Conservation (phyloP, 2,113 vertebrate genomes). For the Trematocara nigrifrons region DNA sequence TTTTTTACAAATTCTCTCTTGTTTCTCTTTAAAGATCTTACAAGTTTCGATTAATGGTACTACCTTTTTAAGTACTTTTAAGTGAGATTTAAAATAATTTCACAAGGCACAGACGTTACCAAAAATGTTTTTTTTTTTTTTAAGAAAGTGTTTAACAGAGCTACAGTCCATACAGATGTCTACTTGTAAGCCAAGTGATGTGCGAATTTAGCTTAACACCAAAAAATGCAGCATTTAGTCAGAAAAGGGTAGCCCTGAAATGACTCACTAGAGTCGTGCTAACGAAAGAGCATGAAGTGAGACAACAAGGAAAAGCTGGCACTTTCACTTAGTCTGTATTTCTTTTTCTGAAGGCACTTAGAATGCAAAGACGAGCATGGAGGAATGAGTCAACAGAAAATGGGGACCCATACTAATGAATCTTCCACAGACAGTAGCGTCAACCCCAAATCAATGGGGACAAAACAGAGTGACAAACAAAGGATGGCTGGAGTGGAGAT, state of each 20-base stretch:
- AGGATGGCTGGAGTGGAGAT: background rate
- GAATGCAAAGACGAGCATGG: constrained; percentile 12
- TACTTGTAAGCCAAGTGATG: background rate
- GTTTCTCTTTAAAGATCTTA: background rate
- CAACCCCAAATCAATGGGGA: constrained; percentile 10
- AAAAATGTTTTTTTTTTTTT: fast-evolving
- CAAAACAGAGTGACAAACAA: background rate
- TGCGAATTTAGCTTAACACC: background rate
- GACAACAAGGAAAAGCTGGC: constrained; percentile 8
- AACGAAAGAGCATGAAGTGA: background rate
- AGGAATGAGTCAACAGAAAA: constrained; percentile 40
- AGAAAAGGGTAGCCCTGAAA: background rate
- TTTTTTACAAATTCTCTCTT: background rate
- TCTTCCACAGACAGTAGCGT: constrained; percentile 15
- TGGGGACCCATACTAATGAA: constrained; percentile 32
- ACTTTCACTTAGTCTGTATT: background rate
- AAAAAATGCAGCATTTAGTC: constrained; percentile 14
- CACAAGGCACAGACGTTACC: background rate
- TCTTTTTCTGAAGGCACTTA: constrained; percentile 10
- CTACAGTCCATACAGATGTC: background rate
- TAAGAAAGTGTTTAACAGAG: background rate
- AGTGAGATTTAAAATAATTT: background rate
- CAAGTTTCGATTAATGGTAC: background rate
- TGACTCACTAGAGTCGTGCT: background rate
- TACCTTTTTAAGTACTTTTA: background rate